Percentiles rank a stretch among this genome's conserved stretches.
Conservation (phyloP, 2,113 vertebrate genomes). For the Nestor notabilis region DNA sequence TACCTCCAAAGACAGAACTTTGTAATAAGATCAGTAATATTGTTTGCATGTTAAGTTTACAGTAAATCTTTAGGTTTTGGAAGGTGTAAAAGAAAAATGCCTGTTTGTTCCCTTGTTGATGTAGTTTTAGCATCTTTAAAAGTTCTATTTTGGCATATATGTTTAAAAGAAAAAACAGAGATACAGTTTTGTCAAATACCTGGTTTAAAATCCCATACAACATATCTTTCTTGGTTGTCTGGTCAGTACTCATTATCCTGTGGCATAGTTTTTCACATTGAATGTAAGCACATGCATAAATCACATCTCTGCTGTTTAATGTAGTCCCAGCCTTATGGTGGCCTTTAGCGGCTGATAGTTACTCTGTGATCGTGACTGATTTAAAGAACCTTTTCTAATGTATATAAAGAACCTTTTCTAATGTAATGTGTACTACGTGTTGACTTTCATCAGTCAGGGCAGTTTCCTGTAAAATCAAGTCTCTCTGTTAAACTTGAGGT, state of each 20-base stretch:
- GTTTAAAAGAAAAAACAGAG: background rate
- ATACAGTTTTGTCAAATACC: background rate
- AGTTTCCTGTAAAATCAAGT: background rate
- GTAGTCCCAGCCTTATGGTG: background rate
- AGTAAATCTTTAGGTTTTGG: background rate
- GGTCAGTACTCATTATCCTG: background rate
- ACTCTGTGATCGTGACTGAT: fast-evolving
- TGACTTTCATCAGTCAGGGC: background rate
- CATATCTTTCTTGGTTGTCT: background rate
- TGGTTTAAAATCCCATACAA: background rate
- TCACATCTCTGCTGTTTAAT: background rate
- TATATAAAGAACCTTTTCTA: background rate
- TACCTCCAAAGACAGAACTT: background rate
- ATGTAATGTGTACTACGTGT: background rate
- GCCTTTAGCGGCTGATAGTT: background rate
- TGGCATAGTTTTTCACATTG: background rate
- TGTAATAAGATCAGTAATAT: background rate
- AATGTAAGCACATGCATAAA: background rate
- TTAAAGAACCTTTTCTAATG: background rate
- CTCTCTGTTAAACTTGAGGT: background rate
- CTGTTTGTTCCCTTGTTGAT: background rate
- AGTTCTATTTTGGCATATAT: background rate
- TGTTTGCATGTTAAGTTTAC: background rate
- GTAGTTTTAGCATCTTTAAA: background rate
- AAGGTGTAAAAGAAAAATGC: background rate